phyloP scores from a whole-genome alignment of 2,113 vertebrate species.

The Lepidothrix coronata region DNA sequence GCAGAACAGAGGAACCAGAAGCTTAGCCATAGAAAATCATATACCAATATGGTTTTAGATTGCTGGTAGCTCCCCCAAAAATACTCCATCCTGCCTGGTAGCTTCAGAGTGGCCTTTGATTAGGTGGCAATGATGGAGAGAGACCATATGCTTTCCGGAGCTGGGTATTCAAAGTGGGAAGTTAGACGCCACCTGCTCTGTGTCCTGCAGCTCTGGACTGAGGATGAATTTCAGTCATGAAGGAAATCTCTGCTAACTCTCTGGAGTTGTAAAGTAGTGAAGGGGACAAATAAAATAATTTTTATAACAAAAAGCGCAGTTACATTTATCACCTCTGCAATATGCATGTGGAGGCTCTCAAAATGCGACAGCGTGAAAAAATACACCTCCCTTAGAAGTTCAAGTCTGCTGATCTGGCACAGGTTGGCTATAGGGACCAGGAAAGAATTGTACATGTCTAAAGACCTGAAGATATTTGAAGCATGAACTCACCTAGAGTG shows the following conservation, averaged over 20 bases:
- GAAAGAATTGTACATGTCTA: neutral
- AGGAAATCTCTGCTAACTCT: neutral
- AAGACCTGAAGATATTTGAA: neutral
- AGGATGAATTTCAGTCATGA: neutral
- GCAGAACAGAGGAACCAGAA: neutral
- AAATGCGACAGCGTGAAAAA: neutral
- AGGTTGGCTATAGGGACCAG: neutral
- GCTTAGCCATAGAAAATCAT: neutral
- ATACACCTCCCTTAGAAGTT: neutral
- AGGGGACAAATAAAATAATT: neutral
- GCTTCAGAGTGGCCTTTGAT: neutral
- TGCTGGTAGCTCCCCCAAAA: neutral
- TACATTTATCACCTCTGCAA: neutral
- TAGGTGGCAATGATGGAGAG: neutral
- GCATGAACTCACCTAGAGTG: neutral
- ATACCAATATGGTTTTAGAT: neutral
- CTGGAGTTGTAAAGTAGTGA: neutral
- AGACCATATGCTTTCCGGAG: rapidly evolving
- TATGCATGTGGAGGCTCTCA: rapidly evolving
- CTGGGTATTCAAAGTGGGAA: neutral
- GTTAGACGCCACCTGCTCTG: neutral
- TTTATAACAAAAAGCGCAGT: neutral
- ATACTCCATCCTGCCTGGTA: neutral
- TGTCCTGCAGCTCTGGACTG: neutral
- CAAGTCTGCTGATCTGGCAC: neutral